Conservation (phyloP, 2,888 invertebrate species). For the Pachliopta kotzebuea region DNA sequence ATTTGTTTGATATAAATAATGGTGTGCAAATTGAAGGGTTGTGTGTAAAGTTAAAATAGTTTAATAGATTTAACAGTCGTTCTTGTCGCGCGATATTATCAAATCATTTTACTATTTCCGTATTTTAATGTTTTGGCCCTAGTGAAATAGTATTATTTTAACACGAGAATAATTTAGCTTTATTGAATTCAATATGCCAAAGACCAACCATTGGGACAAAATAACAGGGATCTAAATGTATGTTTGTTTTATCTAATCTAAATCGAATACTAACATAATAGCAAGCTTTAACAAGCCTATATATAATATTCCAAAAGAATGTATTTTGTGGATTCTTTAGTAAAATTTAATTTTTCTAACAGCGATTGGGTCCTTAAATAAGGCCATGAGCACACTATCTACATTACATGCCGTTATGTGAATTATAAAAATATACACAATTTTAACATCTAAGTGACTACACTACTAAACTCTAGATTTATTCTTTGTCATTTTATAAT, state of each 20-base stretch:
- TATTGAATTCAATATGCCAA: conserved; percentile 68
- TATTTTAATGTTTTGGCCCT: conserved; percentile 16
- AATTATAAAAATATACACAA: conserved; percentile 70
- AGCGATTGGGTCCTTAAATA: conserved; percentile 41
- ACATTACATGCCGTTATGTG: conserved; percentile 63
- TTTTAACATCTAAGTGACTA: conserved; percentile 74
- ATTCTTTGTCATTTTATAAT: conserved; percentile 87
- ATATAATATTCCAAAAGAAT: conserved; percentile 46
- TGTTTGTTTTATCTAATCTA: conserved; percentile 62
- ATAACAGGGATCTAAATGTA: conserved; percentile 72
- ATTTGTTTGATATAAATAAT: conserved; percentile 62
- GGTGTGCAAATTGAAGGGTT: conserved; percentile 81
- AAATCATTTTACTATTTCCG: conserved; percentile 37
- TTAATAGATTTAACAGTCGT: conserved; percentile 71
- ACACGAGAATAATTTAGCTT: conserved; percentile 58
- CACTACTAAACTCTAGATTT: conserved; percentile 84
- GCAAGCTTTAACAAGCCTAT: conserved; percentile 60
- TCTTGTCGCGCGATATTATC: conserved; percentile 55
- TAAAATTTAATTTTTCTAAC: conserved; percentile 57
- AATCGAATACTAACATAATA: conserved; percentile 44
- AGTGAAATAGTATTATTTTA: conserved; percentile 46
- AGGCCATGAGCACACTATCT: conserved; percentile 45
- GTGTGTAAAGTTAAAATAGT: conserved; percentile 80
- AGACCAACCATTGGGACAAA: conserved; percentile 74
- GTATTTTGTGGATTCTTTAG: conserved; percentile 63